phyloP scores from a whole-genome alignment of 2,797 vertebrate genomes.

The Notolabrus celidotus region DNA sequence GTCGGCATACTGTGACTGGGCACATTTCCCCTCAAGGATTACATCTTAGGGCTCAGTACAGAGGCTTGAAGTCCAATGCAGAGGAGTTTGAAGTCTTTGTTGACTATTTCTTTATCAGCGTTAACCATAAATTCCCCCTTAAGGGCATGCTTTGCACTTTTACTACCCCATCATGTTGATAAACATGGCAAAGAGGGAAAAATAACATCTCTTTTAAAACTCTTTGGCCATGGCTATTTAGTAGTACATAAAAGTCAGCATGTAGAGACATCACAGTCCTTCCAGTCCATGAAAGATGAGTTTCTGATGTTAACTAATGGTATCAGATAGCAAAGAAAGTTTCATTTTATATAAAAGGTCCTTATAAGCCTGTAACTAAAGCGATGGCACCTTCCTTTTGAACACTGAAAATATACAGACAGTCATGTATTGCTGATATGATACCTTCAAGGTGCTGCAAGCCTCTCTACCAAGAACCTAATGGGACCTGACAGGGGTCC shows the following conservation, averaged over 20 bases:
- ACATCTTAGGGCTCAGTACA: neutral
- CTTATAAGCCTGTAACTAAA: neutral
- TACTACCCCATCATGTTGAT: neutral
- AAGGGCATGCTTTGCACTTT: neutral
- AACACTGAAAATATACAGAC: slow-evolving; percentile 17
- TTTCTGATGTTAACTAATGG: no score
- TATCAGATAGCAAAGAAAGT: neutral
- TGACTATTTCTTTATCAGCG: neutral
- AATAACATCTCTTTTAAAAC: neutral
- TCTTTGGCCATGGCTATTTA: neutral
- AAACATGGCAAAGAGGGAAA: neutral
- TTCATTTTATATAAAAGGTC: neutral
- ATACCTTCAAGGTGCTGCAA: slow-evolving; percentile 22
- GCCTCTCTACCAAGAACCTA: slow-evolving; percentile 31
- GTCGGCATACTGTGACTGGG: no score
- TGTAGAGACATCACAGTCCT: neutral
- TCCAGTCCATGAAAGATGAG: neutral
- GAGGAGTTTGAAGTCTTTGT: neutral
- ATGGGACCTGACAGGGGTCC: slow-evolving; percentile 48
- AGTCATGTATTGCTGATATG: slow-evolving; percentile 38
- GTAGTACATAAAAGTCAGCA: neutral
- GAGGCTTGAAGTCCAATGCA: neutral
- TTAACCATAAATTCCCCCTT: neutral
- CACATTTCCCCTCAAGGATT: no score
- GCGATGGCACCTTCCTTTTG: neutral